Evolutionary conservation across 1,140 invertebrate species (phyloP).

Genomic region (Drosophila kikkawai): DNA sequence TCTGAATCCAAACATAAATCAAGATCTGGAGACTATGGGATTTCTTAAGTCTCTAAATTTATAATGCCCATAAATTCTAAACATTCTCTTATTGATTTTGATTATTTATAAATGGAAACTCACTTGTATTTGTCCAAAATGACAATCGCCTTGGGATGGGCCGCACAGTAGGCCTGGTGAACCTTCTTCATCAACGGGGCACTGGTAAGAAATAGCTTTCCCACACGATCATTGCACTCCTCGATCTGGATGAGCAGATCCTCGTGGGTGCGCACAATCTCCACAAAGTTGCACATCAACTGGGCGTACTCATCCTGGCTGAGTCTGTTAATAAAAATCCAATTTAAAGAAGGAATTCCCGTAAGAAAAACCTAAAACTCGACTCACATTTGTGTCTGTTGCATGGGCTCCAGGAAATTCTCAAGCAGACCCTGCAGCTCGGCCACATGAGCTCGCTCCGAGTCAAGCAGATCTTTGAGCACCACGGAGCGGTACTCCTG

Average conservation of each 20-base stretch:
- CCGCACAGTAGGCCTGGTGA: conserved; percentile 94
- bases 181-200: conserved; percentile 94
- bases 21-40: not conserved
- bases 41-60: not conserved
- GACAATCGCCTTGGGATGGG: conserved; percentile 96
- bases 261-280: conserved; percentile 93
- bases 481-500: conserved; percentile 93
- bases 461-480: conserved; percentile 96
- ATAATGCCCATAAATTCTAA: conserved; percentile 4
- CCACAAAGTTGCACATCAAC: conserved; percentile 94
- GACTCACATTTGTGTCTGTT: conserved; percentile 94
- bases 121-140: conserved; percentile 96
- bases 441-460: conserved; percentile 94
- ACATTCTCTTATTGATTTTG: not conserved
- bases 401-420: conserved; percentile 93
- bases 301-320: conserved; percentile 93
- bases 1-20: not conserved
- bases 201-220: conserved; percentile 94
- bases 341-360: not conserved
- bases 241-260: conserved; percentile 92
- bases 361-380: rapidly evolving
- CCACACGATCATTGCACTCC: conserved; percentile 94
- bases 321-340: conserved; percentile 87
- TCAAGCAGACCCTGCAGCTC: conserved; percentile 94
- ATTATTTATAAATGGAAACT: conserved; percentile 56